These are phyloP conservation scores for Rhorus exstirpatorius DNA, from an alignment of 2,888 invertebrate genomes.

Conservation along the genomic window DNA sequence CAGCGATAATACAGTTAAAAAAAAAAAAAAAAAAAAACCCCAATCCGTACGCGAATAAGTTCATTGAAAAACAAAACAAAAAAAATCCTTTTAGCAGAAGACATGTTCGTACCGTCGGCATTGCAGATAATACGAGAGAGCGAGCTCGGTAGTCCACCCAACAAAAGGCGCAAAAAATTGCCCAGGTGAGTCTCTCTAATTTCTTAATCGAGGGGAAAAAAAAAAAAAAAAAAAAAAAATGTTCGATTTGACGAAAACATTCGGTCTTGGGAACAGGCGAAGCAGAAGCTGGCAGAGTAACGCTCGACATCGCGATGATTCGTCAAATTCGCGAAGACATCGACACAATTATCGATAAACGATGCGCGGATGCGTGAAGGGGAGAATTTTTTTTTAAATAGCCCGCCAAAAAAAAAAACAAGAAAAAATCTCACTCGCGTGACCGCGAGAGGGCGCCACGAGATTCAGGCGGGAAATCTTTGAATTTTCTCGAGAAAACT, in stretches of 20 bases:
- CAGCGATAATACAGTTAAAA: neutral
- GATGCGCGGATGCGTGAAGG: neutral
- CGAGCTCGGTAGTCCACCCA: constrained; percentile 80
- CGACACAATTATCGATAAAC: constrained; percentile 79
- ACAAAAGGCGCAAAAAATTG: constrained; percentile 85
- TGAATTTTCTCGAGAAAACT: too few species aligned
- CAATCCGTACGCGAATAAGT: neutral
- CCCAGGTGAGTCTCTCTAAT: constrained; percentile 82
- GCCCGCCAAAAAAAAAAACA: too few species aligned
- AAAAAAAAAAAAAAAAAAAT: neutral
- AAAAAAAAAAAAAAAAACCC: constrained; percentile 1
- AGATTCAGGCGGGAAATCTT: too few species aligned
- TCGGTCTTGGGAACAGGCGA: constrained; percentile 82
- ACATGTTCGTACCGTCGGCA: constrained; percentile 83
- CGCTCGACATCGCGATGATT: constrained; percentile 80
- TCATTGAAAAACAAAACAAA: too few species aligned
- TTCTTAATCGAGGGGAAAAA: neutral
- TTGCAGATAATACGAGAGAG: constrained; percentile 84
- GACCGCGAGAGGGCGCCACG: too few species aligned
- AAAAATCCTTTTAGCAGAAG: too few species aligned
- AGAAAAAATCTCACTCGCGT: neutral
- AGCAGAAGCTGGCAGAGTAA: constrained; percentile 83
- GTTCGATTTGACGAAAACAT: constrained; percentile 8
- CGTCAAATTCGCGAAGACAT: constrained; percentile 78
- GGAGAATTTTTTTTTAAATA: too few species aligned